Percentiles rank a stretch among this genome's conserved stretches.
Evolutionary conservation across 2,797 vertebrate genomes (phyloP).

Genomic region (Philypnodon macrostomus): DNA sequence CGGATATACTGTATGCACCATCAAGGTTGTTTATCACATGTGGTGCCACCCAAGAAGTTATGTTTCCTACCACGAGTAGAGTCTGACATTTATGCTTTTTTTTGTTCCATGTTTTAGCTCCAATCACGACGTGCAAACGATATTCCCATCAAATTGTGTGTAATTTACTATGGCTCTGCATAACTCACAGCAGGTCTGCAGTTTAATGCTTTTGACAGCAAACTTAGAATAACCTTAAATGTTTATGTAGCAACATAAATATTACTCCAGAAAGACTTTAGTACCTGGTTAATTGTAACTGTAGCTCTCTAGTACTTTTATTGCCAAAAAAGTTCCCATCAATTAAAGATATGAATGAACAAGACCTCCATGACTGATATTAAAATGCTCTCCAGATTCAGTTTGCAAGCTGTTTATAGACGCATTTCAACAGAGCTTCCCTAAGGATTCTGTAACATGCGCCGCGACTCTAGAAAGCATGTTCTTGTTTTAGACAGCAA

Average conservation of each 20-base stretch:
- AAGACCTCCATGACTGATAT: slow-evolving; percentile 15
- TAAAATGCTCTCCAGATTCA: slow-evolving; percentile 4
- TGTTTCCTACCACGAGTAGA: slow-evolving; percentile 40
- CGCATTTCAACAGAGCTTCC: slow-evolving; percentile 37
- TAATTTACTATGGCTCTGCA: slow-evolving; percentile 50
- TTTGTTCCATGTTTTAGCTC: slow-evolving; percentile 53
- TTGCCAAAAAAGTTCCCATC: neutral
- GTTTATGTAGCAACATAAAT: slow-evolving; percentile 48
- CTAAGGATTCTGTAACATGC: slow-evolving; percentile 59
- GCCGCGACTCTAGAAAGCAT: slow-evolving; percentile 55
- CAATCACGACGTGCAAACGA: slow-evolving; percentile 59
- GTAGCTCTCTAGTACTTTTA: neutral
- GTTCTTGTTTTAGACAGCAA: slow-evolving; percentile 75
- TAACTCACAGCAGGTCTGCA: slow-evolving; percentile 16
- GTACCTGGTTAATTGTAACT: slow-evolving; percentile 21
- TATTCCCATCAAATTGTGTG: slow-evolving; percentile 49
- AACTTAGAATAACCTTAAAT: slow-evolving; percentile 45
- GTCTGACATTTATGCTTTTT: slow-evolving; percentile 58
- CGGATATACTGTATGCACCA: slow-evolving; percentile 49
- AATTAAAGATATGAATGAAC: slow-evolving; percentile 33
- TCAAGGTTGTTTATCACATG: slow-evolving; percentile 61
- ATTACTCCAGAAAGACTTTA: slow-evolving; percentile 46
- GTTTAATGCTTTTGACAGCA: slow-evolving; percentile 57
- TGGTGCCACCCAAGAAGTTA: slow-evolving; percentile 63
- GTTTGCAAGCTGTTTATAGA: slow-evolving; percentile 33